Conservation (phyloP, 2,797 vertebrate genomes). For the Argentina silus region DNA sequence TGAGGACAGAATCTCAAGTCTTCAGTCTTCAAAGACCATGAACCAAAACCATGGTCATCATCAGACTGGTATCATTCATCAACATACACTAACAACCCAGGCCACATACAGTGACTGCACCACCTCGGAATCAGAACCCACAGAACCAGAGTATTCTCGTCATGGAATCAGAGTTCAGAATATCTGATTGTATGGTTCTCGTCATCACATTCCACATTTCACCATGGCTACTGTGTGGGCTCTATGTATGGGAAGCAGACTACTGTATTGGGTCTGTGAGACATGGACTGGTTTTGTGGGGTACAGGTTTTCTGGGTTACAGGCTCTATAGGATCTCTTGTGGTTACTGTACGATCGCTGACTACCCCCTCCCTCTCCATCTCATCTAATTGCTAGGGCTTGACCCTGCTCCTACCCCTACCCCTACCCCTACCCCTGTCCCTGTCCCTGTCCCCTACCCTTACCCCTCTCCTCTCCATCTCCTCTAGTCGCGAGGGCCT, state of each 20-base stretch:
- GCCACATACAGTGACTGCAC: slow-evolving; percentile 28
- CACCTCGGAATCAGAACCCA: slow-evolving; percentile 49
- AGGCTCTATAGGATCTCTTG: too few species aligned
- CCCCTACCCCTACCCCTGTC: slow-evolving; percentile 42
- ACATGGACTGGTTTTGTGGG: background rate
- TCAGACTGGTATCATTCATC: too few species aligned
- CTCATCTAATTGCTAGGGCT: too few species aligned
- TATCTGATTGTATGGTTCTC: too few species aligned
- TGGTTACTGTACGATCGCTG: too few species aligned
- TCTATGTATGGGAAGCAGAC: slow-evolving; percentile 62
- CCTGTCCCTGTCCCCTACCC: slow-evolving; percentile 66
- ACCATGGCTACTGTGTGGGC: slow-evolving; percentile 46
- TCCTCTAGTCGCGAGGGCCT: slow-evolving; percentile 69
- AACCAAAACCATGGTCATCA: too few species aligned
- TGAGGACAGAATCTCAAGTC: too few species aligned
- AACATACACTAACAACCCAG: background rate
- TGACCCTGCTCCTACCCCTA: too few species aligned
- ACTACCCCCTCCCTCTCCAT: too few species aligned
- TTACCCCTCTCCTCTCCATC: slow-evolving; percentile 62
- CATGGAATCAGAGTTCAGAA: slow-evolving; percentile 60
- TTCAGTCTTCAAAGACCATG: too few species aligned
- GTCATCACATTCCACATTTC: too few species aligned
- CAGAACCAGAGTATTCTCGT: slow-evolving; percentile 51
- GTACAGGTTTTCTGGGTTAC: too few species aligned
- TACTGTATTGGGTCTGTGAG: slow-evolving; percentile 36